Conservation (phyloP, 2,888 invertebrate species). For the Drosophila barbarae region DNA sequence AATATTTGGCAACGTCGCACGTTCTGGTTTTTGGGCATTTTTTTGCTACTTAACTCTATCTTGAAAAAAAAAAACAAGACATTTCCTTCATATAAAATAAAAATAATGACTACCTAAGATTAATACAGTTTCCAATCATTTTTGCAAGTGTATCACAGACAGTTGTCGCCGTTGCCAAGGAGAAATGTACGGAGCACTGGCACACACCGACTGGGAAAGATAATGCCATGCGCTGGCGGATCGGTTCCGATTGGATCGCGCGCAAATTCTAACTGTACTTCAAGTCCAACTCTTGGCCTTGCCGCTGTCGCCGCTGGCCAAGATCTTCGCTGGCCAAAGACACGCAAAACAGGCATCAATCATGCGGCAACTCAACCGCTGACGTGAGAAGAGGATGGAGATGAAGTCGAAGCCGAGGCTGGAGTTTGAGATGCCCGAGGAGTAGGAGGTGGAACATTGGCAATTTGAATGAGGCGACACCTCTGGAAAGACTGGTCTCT, state of each 20-base stretch:
- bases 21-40: too few relatives aligned
- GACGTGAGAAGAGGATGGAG: slow-evolving; percentile 27
- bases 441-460: slow-evolving; percentile 19
- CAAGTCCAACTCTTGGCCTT: slow-evolving; percentile 53
- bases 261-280: slow-evolving; percentile 33
- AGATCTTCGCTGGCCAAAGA: slow-evolving; percentile 38
- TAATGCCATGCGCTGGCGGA: slow-evolving; percentile 39
- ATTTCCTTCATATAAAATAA: too few relatives aligned
- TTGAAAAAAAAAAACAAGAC: too few relatives aligned
- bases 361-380: slow-evolving; percentile 63
- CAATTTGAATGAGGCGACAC: slow-evolving; percentile 67
- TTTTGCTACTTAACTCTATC: too few relatives aligned
- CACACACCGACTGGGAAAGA: slow-evolving; percentile 12
- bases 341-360: slow-evolving; percentile 75
- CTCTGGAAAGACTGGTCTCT: slow-evolving; percentile 49
- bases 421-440: slow-evolving; percentile 2
- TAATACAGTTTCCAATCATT: background rate
- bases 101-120: too few relatives aligned
- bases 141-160: slow-evolving; percentile 18
- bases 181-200: slow-evolving; percentile 12
- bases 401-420: background rate
- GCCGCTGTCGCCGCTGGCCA: slow-evolving; percentile 53
- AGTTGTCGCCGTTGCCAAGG: slow-evolving; percentile 30
- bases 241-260: slow-evolving; percentile 38
- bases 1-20: too few relatives aligned